phyloP scores from a whole-genome alignment of 2,113 vertebrate genomes.

The Shinisaurus crocodilurus region DNA sequence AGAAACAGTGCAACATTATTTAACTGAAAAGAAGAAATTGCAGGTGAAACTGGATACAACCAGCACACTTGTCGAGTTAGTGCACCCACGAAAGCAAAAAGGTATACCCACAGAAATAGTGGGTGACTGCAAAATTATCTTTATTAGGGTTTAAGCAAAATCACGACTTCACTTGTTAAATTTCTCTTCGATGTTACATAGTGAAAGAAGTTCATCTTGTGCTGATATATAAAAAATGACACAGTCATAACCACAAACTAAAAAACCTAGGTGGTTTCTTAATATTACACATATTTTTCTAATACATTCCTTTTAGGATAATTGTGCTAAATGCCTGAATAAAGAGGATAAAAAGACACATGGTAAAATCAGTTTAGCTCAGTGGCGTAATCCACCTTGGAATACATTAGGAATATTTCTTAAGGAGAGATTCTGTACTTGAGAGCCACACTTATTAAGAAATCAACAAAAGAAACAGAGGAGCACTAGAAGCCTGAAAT shows the following conservation, averaged over 20 bases:
- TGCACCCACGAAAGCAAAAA: background rate
- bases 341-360: constrained; percentile 6
- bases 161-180: constrained; percentile 4
- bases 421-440: constrained; percentile 9
- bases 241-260: background rate
- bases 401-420: constrained; percentile 38
- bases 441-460: constrained; percentile 20
- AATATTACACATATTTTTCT: background rate
- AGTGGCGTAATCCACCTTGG: background rate
- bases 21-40: background rate
- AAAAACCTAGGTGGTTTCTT: constrained; percentile 8
- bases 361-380: constrained; percentile 38
- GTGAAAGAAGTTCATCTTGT: background rate
- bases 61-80: background rate
- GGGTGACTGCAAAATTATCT: background rate
- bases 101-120: background rate
- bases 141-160: constrained; percentile 17
- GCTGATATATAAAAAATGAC: background rate
- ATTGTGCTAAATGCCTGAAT: background rate
- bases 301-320: constrained; percentile 16
- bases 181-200: background rate
- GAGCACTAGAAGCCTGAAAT: background rate
- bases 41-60: background rate
- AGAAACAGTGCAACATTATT: background rate
- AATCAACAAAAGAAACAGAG: constrained; percentile 23